A percentile compares a stretch with the other conserved stretches of the same genome.
Conservation (phyloP, 2,797 vertebrate genomes). For the Adrianichthys oophorus region DNA sequence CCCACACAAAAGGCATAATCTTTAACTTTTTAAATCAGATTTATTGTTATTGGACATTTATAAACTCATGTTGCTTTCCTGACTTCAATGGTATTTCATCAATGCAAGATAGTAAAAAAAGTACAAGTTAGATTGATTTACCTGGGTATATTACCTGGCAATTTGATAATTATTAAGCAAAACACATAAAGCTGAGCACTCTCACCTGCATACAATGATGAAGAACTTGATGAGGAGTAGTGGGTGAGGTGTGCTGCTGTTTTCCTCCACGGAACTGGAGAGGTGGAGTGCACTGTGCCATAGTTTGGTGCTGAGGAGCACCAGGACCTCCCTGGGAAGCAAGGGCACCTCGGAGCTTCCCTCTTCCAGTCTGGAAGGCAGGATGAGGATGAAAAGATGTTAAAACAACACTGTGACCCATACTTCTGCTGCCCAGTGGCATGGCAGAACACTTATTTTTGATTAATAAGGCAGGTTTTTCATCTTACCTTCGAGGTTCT, state of each 20-base stretch:
- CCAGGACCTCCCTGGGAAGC: constrained; percentile 84
- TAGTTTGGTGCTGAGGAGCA: constrained; percentile 84
- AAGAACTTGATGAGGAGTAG: constrained; percentile 91
- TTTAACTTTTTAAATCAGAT: no score
- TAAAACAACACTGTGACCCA: constrained; percentile 26
- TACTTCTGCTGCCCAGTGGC: background rate
- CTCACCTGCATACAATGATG: constrained; percentile 93
- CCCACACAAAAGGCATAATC: no score
- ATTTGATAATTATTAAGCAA: background rate
- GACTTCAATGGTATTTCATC: no score
- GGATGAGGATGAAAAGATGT: background rate
- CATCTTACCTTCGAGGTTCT: constrained; percentile 86
- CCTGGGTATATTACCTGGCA: no score
- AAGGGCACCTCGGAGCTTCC: constrained; percentile 84
- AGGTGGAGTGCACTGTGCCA: constrained; percentile 78
- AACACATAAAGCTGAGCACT: background rate
- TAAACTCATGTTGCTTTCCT: no score
- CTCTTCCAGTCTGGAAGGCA: constrained; percentile 82
- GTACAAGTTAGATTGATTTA: background rate
- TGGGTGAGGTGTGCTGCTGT: constrained; percentile 77
- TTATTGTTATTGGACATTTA: no score
- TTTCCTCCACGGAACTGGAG: constrained; percentile 48
- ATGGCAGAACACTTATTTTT: background rate
- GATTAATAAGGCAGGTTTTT: constrained; percentile 11
- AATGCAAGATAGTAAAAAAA: background rate